Evolutionary conservation across 2,888 invertebrate species (phyloP).

Genomic region (Baccha elongata): DNA sequence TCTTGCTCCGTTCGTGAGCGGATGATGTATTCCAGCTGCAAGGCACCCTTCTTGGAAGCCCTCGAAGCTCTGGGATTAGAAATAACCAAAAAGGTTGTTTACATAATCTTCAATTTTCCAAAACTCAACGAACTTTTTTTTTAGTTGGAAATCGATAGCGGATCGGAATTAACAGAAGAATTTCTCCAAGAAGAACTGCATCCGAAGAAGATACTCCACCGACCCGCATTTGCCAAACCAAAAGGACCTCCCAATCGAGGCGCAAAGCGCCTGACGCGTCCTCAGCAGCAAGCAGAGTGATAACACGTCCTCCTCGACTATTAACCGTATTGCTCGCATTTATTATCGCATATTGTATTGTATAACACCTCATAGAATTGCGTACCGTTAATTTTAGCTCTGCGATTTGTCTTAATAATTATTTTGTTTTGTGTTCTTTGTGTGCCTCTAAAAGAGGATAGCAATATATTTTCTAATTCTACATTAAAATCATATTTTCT

Average conservation of each 20-base stretch:
- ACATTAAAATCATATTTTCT: slow-evolving; percentile 28
- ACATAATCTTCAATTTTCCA: neutral
- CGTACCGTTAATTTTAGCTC: slow-evolving; percentile 28
- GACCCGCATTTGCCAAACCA: slow-evolving; percentile 97
- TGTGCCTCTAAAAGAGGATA: slow-evolving; percentile 37
- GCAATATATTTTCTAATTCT: slow-evolving; percentile 68
- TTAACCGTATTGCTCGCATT: slow-evolving; percentile 62
- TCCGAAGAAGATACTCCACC: slow-evolving; percentile 93
- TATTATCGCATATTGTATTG: slow-evolving; percentile 55
- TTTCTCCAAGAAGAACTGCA: slow-evolving; percentile 96
- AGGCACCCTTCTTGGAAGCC: slow-evolving; percentile 93
- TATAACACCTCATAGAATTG: slow-evolving; percentile 27
- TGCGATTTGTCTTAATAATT: slow-evolving; percentile 28
- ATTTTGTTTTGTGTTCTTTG: slow-evolving; percentile 59
- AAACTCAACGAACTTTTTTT: slow-evolving; percentile 75
- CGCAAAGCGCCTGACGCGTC: slow-evolving; percentile 93
- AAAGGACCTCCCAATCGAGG: slow-evolving; percentile 97
- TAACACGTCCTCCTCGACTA: slow-evolving; percentile 12
- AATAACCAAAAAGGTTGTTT: slow-evolving; percentile 91
- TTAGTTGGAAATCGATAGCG: slow-evolving; percentile 95
- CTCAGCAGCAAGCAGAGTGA: slow-evolving; percentile 84
- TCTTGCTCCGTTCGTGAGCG: slow-evolving; percentile 97
- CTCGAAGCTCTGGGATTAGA: slow-evolving; percentile 90
- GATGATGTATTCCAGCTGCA: slow-evolving; percentile 99
- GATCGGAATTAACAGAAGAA: slow-evolving; percentile 94